phyloP scores from a whole-genome alignment of 2,113 vertebrate genomes.

The Saguinus imperator region DNA sequence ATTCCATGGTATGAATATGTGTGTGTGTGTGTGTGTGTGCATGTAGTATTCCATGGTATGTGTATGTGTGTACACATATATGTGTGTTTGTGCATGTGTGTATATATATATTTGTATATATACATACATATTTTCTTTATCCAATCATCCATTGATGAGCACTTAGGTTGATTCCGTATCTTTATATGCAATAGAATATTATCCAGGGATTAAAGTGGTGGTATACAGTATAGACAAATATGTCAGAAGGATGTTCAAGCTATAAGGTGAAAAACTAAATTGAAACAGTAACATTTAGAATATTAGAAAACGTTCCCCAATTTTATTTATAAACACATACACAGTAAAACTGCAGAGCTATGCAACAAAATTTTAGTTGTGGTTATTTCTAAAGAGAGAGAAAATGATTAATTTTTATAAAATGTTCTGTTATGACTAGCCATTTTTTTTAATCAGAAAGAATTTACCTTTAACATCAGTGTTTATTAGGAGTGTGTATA shows the following conservation, averaged over 20 bases:
- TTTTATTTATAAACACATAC: background rate
- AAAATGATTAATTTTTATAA: background rate
- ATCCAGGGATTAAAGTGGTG: background rate
- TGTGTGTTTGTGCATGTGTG: too few relatives aligned
- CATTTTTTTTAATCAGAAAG: background rate
- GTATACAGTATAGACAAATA: background rate
- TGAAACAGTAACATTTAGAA: background rate
- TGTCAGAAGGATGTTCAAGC: background rate
- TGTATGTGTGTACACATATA: too few relatives aligned
- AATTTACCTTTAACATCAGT: background rate
- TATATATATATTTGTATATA: too few relatives aligned
- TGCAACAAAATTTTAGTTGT: background rate
- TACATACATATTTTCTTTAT: too few relatives aligned
- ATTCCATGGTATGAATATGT: too few relatives aligned
- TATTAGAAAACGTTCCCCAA: background rate
- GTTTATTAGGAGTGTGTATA: background rate
- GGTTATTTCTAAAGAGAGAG: background rate
- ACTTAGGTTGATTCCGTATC: too few relatives aligned
- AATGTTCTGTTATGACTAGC: background rate
- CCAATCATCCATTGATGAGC: too few relatives aligned
- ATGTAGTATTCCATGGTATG: too few relatives aligned
- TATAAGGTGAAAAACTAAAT: background rate
- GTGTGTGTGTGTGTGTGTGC: too few relatives aligned
- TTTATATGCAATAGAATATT: background rate
- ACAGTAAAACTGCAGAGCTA: background rate